Conservation (phyloP, 2,113 vertebrate genomes). For the Paradoxurus hermaphroditus region DNA sequence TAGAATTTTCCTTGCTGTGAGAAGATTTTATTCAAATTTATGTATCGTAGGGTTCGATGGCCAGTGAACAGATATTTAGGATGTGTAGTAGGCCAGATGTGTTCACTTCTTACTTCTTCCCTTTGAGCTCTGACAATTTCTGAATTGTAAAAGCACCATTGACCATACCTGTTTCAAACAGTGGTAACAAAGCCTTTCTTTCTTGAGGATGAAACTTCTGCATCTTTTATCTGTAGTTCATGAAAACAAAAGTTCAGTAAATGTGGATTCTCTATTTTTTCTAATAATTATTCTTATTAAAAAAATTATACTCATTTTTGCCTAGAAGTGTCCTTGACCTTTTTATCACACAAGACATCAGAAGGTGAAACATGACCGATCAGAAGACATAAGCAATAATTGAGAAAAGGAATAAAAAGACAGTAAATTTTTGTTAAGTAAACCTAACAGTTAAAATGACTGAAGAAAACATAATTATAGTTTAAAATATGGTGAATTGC, state of each 20-base stretch:
- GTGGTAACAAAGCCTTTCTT: background rate
- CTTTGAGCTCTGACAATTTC: background rate
- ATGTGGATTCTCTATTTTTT: background rate
- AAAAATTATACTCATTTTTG: conserved; percentile 6
- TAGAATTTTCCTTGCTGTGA: background rate
- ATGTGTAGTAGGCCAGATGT: background rate
- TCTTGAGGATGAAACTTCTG: background rate
- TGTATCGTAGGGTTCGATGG: background rate
- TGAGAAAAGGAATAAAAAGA: background rate
- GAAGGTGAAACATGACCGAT: background rate
- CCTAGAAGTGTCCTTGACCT: background rate
- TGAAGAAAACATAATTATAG: background rate
- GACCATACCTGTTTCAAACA: background rate
- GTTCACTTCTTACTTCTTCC: background rate
- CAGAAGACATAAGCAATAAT: background rate
- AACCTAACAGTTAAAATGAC: background rate
- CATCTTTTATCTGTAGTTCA: background rate
- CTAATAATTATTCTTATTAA: background rate
- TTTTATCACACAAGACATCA: background rate
- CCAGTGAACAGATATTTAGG: background rate
- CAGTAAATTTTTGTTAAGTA: background rate
- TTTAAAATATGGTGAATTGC: background rate
- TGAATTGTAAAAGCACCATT: background rate
- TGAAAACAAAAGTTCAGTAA: background rate
- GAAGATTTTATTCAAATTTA: background rate